A percentile compares a stretch with the other conserved stretches of the same genome.
phyloP scores from a whole-genome alignment of 2,797 vertebrate species.

The Melopsittacus undulatus region DNA sequence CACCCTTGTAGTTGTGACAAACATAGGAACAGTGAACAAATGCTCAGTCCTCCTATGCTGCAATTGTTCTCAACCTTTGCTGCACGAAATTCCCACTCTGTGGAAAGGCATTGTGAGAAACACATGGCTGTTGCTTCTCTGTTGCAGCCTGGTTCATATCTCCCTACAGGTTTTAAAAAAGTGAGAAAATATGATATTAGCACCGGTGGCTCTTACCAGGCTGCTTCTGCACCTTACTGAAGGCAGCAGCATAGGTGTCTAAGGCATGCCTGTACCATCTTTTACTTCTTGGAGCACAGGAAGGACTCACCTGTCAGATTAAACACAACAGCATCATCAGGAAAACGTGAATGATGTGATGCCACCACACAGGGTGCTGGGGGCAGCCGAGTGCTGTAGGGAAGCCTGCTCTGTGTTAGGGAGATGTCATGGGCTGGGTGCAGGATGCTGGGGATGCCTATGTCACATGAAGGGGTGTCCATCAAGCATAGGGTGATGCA shows the following conservation, averaged over 20 bases:
- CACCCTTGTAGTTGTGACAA: not conserved
- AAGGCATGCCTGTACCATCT: fast-evolving
- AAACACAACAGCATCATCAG: not conserved
- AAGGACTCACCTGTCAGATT: not conserved
- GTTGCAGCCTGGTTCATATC: not conserved
- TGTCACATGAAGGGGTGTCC: not conserved
- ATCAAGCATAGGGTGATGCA: not conserved
- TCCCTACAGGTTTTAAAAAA: not conserved
- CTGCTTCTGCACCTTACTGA: not conserved
- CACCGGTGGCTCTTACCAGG: not conserved
- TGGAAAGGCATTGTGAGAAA: not conserved
- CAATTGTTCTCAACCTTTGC: not conserved
- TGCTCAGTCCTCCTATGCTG: not conserved
- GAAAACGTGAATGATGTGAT: not conserved
- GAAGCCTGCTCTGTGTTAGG: not conserved
- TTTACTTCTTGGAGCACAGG: not conserved
- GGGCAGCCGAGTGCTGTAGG: not conserved
- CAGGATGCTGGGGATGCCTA: not conserved
- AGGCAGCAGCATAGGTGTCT: not conserved
- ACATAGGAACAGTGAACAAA: not conserved
- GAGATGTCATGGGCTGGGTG: not conserved
- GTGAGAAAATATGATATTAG: not conserved
- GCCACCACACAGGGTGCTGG: not conserved
- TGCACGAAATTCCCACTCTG: not conserved
- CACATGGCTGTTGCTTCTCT: not conserved